Base-by-base conservation (phyloP, 2,113 vertebrate species). In the Alces alces region DNA sequence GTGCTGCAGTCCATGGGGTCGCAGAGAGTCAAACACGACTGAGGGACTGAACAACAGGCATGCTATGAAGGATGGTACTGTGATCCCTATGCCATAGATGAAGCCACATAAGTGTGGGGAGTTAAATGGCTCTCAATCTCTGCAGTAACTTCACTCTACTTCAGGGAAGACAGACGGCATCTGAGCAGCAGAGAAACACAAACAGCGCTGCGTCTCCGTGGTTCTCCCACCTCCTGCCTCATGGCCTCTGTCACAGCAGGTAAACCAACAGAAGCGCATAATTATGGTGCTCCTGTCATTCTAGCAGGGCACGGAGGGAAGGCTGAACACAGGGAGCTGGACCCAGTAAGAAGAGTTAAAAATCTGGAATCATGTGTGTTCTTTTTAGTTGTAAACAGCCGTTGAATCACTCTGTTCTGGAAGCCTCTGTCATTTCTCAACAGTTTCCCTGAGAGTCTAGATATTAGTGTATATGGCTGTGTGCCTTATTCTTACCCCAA, bases 141-240 rank as follows among this genome's bases (percentile, higher is more conserved):
- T 60, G 13, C 7, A 1, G 28, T 5, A 33, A 45, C 39, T 50
- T 5, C 27, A 11, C 47, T 55, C 57, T 8, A 17, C 36, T 55
- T 58, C 55, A 33, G 25, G 15, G 7, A 36, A 70, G 3, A 30
- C 0, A 23, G 23, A 66, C 0, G 15, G 66, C 25, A 0, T 3
- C 0, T 14, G 33, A 86, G 39, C 21, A 16, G 23, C 23, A 27
- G 60, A 58, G 5, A 83, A 25, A 55, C 3, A 12, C 1, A 15
- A 14, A 0, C n/a, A 1, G 25, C 4, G 0, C 4, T 5, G 33
- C 36, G 16, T 28, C 1, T 23, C 5, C 8, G 10, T 8, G 33
- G 19, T 13, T 7, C 30, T 16, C 5, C 50, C 19, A 15, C 8
- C 12, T 43, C 60, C 84, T 33, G 47, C 23, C 55, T 27, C 7